These are phyloP conservation scores for Scomber colias DNA, from an alignment of 2,113 vertebrate genomes.

Conservation along the genomic window DNA sequence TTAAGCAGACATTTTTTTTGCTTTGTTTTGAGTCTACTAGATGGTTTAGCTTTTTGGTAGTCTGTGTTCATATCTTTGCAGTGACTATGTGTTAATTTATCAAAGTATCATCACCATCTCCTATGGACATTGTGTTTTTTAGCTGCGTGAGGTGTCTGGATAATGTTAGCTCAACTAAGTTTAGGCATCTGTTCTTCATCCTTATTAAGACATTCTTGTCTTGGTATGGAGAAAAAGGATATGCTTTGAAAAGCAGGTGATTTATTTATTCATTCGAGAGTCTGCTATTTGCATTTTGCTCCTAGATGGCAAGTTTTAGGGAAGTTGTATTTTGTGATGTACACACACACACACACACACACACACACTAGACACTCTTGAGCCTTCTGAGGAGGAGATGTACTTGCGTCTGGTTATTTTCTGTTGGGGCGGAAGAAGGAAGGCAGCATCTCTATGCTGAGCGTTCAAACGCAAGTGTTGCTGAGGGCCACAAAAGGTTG, in stretches of 20 bases:
- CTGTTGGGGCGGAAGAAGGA: neutral
- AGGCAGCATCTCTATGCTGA: slow-evolving; percentile 11
- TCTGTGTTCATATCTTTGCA: neutral
- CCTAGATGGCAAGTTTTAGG: neutral
- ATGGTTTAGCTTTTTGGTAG: neutral
- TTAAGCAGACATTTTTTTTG: neutral
- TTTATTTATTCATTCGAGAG: neutral
- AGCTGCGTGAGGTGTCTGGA: neutral
- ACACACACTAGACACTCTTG: neutral
- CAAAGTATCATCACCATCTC: neutral
- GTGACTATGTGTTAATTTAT: too few species aligned
- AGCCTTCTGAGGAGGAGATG: neutral
- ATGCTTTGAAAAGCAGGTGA: neutral
- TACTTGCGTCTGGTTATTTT: slow-evolving; percentile 1
- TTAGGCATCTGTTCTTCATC: neutral
- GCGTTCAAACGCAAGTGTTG: slow-evolving; percentile 16
- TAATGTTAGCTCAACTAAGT: neutral
- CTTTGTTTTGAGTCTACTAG: neutral
- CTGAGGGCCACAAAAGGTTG: slow-evolving; percentile 16
- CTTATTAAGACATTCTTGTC: neutral
- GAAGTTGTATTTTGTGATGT: neutral
- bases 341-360: neutral
- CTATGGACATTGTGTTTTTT: neutral
- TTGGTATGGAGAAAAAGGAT: neutral
- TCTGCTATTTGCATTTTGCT: neutral